Percentiles rank a stretch among this genome's conserved stretches.
phyloP scores from a whole-genome alignment of 2,888 invertebrate species.

The Drosophila algonquin region DNA sequence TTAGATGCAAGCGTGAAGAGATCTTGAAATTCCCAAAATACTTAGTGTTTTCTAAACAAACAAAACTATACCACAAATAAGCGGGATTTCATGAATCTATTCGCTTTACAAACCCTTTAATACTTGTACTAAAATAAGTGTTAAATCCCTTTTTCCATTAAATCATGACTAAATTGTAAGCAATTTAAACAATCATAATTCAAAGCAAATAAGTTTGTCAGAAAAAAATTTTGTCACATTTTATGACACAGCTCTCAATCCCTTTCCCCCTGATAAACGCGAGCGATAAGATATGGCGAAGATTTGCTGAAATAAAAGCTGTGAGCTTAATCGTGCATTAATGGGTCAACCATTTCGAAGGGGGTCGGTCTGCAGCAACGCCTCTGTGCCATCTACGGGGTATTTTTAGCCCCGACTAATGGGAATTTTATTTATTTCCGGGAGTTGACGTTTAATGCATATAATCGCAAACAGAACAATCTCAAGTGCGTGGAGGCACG shows the following conservation, averaged over 20 bases:
- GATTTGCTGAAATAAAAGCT: slow-evolving; percentile 27
- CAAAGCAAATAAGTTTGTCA: not conserved
- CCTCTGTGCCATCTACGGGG: slow-evolving; percentile 20
- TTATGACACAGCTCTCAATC: not conserved
- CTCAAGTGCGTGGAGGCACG: slow-evolving; percentile 47
- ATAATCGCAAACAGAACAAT: slow-evolving; percentile 26
- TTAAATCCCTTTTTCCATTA: not conserved
- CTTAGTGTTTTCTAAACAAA: not conserved
- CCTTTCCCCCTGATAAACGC: not conserved
- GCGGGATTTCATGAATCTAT: not conserved
- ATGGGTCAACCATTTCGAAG: slow-evolving; percentile 24
- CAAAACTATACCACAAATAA: no score
- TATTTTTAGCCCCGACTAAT: slow-evolving; percentile 37
- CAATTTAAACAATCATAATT: not conserved
- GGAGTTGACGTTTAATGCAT: slow-evolving; percentile 16
- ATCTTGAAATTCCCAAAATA: not conserved
- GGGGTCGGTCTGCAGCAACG: not conserved
- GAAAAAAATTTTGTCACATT: not conserved
- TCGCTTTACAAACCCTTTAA: not conserved
- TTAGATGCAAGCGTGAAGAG: not conserved
- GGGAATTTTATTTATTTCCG: slow-evolving; percentile 19
- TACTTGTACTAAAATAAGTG: not conserved
- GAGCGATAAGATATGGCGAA: slow-evolving; percentile 28
- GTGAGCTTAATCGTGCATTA: slow-evolving; percentile 25
- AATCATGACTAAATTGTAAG: slow-evolving; percentile 7